These are phyloP conservation scores for Tonatia bakeri DNA, from an alignment of 2,113 vertebrate species.

Conservation along the genomic window DNA sequence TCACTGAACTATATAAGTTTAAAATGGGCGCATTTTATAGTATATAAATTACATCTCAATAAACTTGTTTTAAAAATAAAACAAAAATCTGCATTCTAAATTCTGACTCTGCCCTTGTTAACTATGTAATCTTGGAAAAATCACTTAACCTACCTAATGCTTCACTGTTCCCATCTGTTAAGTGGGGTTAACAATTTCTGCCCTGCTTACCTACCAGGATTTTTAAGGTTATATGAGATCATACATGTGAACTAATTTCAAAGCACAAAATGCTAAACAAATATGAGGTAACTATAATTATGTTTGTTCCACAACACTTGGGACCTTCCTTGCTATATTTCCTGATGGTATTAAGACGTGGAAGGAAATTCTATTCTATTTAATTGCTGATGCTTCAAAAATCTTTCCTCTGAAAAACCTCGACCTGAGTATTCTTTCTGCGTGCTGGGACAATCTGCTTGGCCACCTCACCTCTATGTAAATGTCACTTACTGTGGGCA, in stretches of 20 bases:
- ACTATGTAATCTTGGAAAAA: neutral
- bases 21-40: neutral
- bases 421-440: neutral
- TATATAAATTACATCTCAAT: neutral
- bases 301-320: neutral
- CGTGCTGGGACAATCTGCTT: neutral
- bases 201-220: neutral
- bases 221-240: slow-evolving; percentile 1
- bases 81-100: neutral
- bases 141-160: neutral
- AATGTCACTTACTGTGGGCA: neutral
- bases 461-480: neutral
- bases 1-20: neutral
- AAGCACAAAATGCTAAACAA: neutral
- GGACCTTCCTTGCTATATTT: neutral
- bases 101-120: neutral
- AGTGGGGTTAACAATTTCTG: slow-evolving; percentile 21
- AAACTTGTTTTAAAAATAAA: slow-evolving; percentile 13
- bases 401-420: neutral
- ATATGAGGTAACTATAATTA: neutral
- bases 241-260: neutral
- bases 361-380: neutral
- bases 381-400: neutral
- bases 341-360: neutral
- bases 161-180: slow-evolving; percentile 15